These are phyloP conservation scores for Acrocephalus arundinaceus DNA, from an alignment of 2,113 vertebrate genomes.

Conservation along the genomic window DNA sequence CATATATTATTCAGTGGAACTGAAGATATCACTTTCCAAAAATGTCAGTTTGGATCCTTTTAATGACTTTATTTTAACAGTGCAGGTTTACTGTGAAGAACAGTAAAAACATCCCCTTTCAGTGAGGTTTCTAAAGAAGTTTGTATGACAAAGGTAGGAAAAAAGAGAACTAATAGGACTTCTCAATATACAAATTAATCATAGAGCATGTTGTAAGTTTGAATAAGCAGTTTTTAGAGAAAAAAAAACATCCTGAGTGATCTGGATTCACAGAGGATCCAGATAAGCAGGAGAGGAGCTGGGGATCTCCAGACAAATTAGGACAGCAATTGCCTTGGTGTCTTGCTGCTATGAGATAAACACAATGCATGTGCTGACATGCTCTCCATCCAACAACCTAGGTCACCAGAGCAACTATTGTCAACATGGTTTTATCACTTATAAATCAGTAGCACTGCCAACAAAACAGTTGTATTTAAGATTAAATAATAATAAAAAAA, in stretches of 20 bases:
- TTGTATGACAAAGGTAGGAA: not conserved
- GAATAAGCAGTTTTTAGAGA: not conserved
- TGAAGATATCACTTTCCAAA: not conserved
- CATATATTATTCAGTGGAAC: not conserved
- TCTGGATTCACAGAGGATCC: not conserved
- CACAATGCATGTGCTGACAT: fast-evolving
- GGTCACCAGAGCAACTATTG: not conserved
- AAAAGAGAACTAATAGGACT: not conserved
- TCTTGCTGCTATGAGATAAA: not conserved
- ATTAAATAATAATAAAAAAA: not conserved
- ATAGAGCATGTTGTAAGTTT: not conserved
- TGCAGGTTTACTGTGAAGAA: not conserved
- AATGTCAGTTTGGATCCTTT: not conserved
- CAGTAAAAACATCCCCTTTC: not conserved
- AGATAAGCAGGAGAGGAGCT: not conserved
- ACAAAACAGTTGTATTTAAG: not conserved
- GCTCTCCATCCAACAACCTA: not conserved
- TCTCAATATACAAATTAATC: not conserved
- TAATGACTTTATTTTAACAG: not conserved
- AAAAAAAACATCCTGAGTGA: not conserved
- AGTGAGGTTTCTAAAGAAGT: not conserved
- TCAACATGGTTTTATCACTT: not conserved
- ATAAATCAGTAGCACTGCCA: not conserved
- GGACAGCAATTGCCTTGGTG: not conserved
- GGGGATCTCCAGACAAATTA: not conserved